Evolutionary conservation across 2,888 invertebrate species (phyloP), one percentile per base, ranked within the genome.

Genomic region (Odontocerum albicorne): DNA sequence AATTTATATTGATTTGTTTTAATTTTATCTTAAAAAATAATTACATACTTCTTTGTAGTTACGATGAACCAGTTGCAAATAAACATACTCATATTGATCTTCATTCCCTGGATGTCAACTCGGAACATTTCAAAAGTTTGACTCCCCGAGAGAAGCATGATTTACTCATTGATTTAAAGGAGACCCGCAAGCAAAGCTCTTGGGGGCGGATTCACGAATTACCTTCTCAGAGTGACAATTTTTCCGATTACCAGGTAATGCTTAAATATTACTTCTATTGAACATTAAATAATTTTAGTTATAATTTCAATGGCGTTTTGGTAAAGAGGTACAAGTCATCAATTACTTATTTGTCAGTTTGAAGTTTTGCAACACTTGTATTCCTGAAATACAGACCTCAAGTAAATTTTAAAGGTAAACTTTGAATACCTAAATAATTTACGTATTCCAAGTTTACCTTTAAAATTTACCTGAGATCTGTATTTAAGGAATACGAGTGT

Each of bases 111-210:
- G 90, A 96, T 74, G 82, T 92, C 16, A 84, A 86, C 50, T 90
- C 90, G 46, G 77, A 82, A 2, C 84, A 89, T 60, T 97, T 97
- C 68, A 86, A 84, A 66, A 80, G 79, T 19, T 72, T 97, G 53
- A 93, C 96, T 2, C 80, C 89, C 0, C 93, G 95, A 70, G 87
- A 94, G n/a, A 87, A 93, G 54, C 93, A 94, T 74, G 96, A 97
- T 69, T 87, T 97, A 63, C 80, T 98, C 2, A 82, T 87, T 10
- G 96, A 96, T 65, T 79, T 97, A 57, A 93, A 92, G 70, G 95
- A 95, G 69, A 90, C 90, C 1, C 83, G 92, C 60, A 96, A 96
- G 70, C 90, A 90, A 73, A 90, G 86, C 63, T 92, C 92, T 2
- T 94, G 95, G 94, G 89, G 88, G 7, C 84, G 84, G 64, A 75